Evolutionary conservation across 2,888 invertebrate species (phyloP).

Genomic region (Dynastes tityus): DNA sequence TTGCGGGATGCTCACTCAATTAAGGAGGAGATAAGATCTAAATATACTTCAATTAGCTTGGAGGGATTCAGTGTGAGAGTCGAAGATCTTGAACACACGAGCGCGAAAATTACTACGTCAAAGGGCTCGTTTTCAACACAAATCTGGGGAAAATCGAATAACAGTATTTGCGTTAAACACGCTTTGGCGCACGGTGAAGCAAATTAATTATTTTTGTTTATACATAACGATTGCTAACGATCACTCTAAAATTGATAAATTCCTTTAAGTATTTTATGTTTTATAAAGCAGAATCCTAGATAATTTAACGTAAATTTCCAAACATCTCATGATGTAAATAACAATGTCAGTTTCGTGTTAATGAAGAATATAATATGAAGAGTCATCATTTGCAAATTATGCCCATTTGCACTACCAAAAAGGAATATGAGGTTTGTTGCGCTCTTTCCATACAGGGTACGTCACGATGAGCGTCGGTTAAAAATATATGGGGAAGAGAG

Average conservation of each 20-base stretch:
- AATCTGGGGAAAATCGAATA: constrained; percentile 31
- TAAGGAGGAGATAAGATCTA: constrained; percentile 52
- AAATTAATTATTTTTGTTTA: neutral
- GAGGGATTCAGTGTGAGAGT: constrained; percentile 10
- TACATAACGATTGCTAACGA: neutral
- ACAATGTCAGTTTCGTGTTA: too few relatives aligned
- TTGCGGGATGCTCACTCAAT: constrained; percentile 52
- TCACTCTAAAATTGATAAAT: neutral
- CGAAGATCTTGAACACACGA: neutral
- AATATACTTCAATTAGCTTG: constrained; percentile 49
- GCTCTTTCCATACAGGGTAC: too few relatives aligned
- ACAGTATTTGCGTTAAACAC: constrained; percentile 2
- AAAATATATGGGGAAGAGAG: too few relatives aligned
- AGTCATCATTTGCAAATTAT: too few relatives aligned
- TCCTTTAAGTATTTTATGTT: too few relatives aligned
- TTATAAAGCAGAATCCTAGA: too few relatives aligned
- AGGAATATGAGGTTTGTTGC: too few relatives aligned
- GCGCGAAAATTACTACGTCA: constrained; percentile 29
- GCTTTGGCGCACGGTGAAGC: neutral
- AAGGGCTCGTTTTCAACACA: constrained; percentile 9
- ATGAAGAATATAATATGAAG: too few relatives aligned
- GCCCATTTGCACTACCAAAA: too few relatives aligned
- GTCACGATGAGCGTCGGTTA: too few relatives aligned
- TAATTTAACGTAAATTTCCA: too few relatives aligned
- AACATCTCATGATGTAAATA: too few relatives aligned